Evolutionary conservation across 2,888 invertebrate genomes (phyloP), one percentile per base, ranked within the genome.

Genomic region (Gortyna flavago): DNA sequence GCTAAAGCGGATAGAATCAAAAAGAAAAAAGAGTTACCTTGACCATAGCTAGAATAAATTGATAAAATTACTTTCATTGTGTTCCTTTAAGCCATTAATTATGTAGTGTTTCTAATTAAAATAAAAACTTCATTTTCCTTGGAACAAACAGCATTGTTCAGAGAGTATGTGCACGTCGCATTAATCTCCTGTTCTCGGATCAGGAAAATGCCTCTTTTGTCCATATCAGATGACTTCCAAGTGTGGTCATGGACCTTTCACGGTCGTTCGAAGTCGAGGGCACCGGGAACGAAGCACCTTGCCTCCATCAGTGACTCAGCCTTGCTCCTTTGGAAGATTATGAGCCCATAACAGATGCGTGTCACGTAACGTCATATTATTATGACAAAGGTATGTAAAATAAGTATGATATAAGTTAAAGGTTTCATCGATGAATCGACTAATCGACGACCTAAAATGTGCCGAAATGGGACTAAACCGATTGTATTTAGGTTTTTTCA

Each of bases 261-360:
- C 77, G 94, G 93, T 72, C 93, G 93, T 90, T 92, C 91, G 91
- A 90, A 90, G 91, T 91, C 90, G 91, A 92, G 94, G 93, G 85
- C 91, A 84, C 64, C 44, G 87, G 87, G 89, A 86, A 89, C 90
- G 84, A 81, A 87, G 72, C 81, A 87, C 87, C 87, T 89, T 85
- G 85, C 82, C 77, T 76, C 78, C 76, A 81, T 82, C 82, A 81
- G 87, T 89, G 89, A 89, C 78, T 91, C 90, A 91, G 89, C 92
- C 92, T 93, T 91, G 92, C 86, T 80, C 85, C 85, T 85, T 84
- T 29, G 85, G 80, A 88, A 87, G 87, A 89, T 90, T 90, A 91
- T 85, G 87, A 87, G 84, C 86, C 79, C 77, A 87, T 90, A 87
- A 85, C 76, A 78, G 80, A 91, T 86, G 85, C 90, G 76, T 51